A percentile compares a stretch with the other conserved stretches of the same genome.
Conservation (phyloP, 2,113 vertebrate genomes). For the Zosterops pallidus region DNA sequence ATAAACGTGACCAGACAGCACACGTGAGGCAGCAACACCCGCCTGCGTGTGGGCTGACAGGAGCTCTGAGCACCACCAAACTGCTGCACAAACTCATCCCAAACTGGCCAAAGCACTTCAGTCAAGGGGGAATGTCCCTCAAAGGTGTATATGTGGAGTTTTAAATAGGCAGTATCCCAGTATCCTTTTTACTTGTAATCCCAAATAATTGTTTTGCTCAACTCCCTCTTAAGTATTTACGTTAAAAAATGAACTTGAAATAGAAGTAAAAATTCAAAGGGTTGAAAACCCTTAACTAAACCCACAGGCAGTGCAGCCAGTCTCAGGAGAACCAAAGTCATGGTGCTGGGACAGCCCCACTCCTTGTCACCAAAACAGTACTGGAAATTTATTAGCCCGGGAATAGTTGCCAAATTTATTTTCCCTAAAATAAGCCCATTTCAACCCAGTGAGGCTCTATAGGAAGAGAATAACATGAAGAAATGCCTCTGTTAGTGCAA, state of each 20-base stretch:
- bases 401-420: not conserved
- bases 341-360: not conserved
- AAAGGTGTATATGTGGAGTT: not conserved
- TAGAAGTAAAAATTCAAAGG: not conserved
- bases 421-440: not conserved
- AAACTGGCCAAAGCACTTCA: not conserved
- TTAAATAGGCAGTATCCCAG: not conserved
- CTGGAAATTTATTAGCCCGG: not conserved
- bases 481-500: not conserved
- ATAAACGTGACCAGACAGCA: not conserved
- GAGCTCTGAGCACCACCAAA: not conserved
- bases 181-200: not conserved
- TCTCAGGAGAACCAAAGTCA: not conserved
- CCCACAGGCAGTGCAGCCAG: not conserved
- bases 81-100: not conserved
- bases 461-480: not conserved
- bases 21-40: not conserved
- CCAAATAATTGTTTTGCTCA: not conserved
- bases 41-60: not conserved
- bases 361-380: not conserved
- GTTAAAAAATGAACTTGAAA: not conserved
- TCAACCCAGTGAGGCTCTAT: not conserved
- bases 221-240: not conserved
- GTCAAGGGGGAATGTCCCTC: rapidly evolving
- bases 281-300: not conserved